Percentiles rank a stretch among this genome's conserved stretches.
phyloP scores from a whole-genome alignment of 1,140 invertebrate genomes.

The Hyles vespertilio region DNA sequence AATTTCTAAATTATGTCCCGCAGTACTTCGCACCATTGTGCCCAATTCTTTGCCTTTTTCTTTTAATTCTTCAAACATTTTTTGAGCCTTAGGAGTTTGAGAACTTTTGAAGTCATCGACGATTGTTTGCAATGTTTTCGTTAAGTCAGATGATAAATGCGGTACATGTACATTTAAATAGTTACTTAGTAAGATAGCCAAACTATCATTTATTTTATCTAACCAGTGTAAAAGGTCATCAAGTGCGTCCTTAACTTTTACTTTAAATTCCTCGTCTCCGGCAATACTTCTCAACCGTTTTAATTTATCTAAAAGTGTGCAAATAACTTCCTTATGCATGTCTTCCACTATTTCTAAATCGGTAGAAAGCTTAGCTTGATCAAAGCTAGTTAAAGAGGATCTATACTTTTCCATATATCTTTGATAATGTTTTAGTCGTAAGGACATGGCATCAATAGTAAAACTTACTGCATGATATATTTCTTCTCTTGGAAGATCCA shows the following conservation, averaged over 20 bases:
- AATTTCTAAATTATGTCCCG: slow-evolving; percentile 51
- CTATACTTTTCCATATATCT: slow-evolving; percentile 50
- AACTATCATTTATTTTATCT: slow-evolving; percentile 55
- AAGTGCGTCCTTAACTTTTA: slow-evolving; percentile 33
- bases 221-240: slow-evolving; percentile 55
- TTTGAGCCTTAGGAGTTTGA: slow-evolving; percentile 32
- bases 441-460: slow-evolving; percentile 49
- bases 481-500: slow-evolving; percentile 41
- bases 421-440: slow-evolving; percentile 50
- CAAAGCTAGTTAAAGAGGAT: slow-evolving; percentile 32
- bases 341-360: slow-evolving; percentile 65
- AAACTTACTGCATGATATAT: slow-evolving; percentile 49
- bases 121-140: slow-evolving; percentile 60
- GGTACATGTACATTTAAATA: slow-evolving; percentile 49
- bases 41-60: slow-evolving; percentile 44
- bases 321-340: slow-evolving; percentile 53
- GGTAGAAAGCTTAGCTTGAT: slow-evolving; percentile 39
- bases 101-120: slow-evolving; percentile 44
- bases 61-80: slow-evolving; percentile 45
- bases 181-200: slow-evolving; percentile 43
- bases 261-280: slow-evolving; percentile 41
- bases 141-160: slow-evolving; percentile 44
- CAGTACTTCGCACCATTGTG: slow-evolving; percentile 46
- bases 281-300: slow-evolving; percentile 46
- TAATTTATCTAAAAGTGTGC: slow-evolving; percentile 42